Base-by-base conservation (phyloP, 2,888 invertebrate species). In the Ochropleura leucogaster region DNA sequence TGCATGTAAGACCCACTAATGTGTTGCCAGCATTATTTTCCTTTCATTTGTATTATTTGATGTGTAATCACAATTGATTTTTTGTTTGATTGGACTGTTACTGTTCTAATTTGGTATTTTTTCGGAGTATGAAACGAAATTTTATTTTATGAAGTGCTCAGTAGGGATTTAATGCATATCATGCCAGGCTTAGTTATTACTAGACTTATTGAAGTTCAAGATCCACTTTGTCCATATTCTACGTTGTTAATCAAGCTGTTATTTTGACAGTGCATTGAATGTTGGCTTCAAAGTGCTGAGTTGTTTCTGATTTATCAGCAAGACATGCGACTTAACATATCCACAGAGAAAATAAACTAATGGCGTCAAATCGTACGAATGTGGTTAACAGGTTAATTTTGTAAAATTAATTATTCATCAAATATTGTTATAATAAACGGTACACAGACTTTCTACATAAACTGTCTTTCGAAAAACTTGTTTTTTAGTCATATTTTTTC, bases 1-100 rank as follows among this genome's bases (percentile, higher is more conserved):
- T 80, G 82, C 85, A 84, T 77, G 73, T 72, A 76, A 71, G 65
- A 57, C 68, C 55, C 51, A 70, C 79, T 79, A 82, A 75, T 84
- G 82, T 79, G 82, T 81, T 73, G 53, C 74, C 40, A 70, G 75
- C 40, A 76, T 73, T 80, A 79, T 79, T 67, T 66, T 60, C 40
- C 59, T 64, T 79, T 74, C 68, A 68, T 82, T 82, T 57, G 47
- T 67, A 69, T 60, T 73, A 82, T 82, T 72, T 78, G 65, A 68
- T 74, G 62, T 66, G 68, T 71, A 69, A 59, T 40, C 67, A 47
- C 57, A 14, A 67, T 62, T 59, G 51, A 66, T 68, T 65, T 74
- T 73, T 20, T 40, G 40, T 65, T 53, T 64, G 53, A 79, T 73
- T 55, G 14, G 30, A 9, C 14, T 47, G 55, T 10, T 40, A 42